phyloP scores from a whole-genome alignment of 2,888 invertebrate genomes.

The Drosophila buzzatii region DNA sequence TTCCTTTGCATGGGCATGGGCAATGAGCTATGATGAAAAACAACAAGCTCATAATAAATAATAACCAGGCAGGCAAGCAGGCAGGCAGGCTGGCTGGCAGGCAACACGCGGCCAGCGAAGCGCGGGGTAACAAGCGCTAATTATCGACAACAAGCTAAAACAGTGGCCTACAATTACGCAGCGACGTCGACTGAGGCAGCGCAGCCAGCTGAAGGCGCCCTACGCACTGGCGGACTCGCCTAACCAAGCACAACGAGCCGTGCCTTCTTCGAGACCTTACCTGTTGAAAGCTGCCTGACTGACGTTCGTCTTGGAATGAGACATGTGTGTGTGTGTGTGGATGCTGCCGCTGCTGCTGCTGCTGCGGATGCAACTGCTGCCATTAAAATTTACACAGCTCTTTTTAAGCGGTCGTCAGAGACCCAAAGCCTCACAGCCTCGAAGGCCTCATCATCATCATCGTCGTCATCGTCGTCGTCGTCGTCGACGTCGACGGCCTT shows the following conservation, averaged over 20 bases:
- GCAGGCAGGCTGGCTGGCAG: constrained; percentile 30
- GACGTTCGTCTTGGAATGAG: constrained; percentile 36
- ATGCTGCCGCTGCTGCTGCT: constrained; percentile 37
- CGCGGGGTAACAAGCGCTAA: constrained; percentile 79
- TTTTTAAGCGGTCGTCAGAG: constrained; percentile 58
- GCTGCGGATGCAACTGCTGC: constrained; percentile 69
- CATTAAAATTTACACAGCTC: constrained; percentile 79
- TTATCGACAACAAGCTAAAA: constrained; percentile 80
- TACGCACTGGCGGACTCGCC: constrained; percentile 42
- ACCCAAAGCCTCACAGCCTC: constrained; percentile 44
- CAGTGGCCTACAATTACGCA: constrained; percentile 79
- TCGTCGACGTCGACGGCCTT: constrained; percentile 63
- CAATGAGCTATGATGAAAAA: constrained; percentile 78
- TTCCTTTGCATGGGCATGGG: constrained; percentile 74
- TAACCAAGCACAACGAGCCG: constrained; percentile 34
- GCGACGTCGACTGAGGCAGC: constrained; percentile 45
- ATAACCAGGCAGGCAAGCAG: constrained; percentile 62
- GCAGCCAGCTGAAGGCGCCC: constrained; percentile 48
- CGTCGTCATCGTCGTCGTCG: constrained; percentile 24
- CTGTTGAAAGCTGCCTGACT: constrained; percentile 58
- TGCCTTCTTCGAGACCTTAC: constrained; percentile 23
- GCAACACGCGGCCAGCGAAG: constrained; percentile 40
- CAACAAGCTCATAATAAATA: constrained; percentile 79
- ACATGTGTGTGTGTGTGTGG: constrained; percentile 18
- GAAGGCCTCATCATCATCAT: constrained; percentile 47